These are phyloP conservation scores for Alligator mississippiensis DNA, from an alignment of 2,113 vertebrate species.

Conservation along the genomic window DNA sequence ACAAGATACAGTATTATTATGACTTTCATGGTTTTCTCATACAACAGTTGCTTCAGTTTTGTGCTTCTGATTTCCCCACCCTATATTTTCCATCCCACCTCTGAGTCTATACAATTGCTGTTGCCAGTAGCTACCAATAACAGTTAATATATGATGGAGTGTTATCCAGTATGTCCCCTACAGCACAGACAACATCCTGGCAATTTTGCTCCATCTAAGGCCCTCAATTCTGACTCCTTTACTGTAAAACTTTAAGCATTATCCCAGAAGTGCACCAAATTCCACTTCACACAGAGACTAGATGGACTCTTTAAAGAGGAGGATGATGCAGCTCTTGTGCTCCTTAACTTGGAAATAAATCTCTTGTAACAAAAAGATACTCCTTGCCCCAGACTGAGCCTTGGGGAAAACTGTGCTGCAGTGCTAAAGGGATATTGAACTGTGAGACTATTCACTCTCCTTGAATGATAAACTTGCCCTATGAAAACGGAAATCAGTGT, in stretches of 20 bases:
- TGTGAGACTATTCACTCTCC: background rate
- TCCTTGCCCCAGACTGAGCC: background rate
- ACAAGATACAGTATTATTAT: rapidly evolving
- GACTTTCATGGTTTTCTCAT: background rate
- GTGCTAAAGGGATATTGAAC: background rate
- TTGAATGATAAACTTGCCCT: conserved; percentile 2
- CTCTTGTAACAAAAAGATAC: background rate
- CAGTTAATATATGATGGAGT: conserved; percentile 14
- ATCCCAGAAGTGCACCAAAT: background rate
- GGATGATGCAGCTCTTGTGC: background rate
- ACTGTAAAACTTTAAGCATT: background rate
- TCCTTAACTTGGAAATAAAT: background rate
- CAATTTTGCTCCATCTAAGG: background rate
- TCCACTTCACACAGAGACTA: background rate
- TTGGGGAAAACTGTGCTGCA: conserved; percentile 11
- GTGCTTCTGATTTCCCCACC: background rate
- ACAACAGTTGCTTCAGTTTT: background rate
- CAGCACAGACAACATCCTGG: background rate
- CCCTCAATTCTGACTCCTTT: background rate
- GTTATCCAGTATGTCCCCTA: background rate
- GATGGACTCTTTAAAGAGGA: background rate
- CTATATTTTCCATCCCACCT: conserved; percentile 33
- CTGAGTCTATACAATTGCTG: conserved; percentile 56
- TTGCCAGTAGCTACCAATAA: conserved; percentile 38
- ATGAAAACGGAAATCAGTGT: background rate